Percentiles rank a stretch among this genome's conserved stretches.
Conservation (phyloP, 2,888 invertebrate genomes). For the Oligia fasciuncula region DNA sequence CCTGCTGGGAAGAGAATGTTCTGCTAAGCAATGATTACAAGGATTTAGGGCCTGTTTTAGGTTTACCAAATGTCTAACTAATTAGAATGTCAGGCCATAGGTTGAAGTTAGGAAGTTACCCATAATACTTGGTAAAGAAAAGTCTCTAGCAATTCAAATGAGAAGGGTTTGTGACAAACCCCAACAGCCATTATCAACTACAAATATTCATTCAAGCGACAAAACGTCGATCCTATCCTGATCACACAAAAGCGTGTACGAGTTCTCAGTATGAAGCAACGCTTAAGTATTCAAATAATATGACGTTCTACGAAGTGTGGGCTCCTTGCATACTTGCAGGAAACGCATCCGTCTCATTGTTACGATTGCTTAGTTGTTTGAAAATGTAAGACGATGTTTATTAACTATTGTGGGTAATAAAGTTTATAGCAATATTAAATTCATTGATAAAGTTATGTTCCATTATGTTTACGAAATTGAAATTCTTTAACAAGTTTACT, state of each 20-base stretch:
- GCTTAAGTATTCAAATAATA: conserved; percentile 62
- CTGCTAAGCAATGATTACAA: background rate
- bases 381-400: conserved; percentile 54
- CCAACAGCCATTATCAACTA: too few species aligned
- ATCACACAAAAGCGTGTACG: conserved; percentile 36
- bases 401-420: conserved; percentile 33
- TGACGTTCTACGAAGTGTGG: conserved; percentile 67
- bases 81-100: too few species aligned
- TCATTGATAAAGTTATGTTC: background rate
- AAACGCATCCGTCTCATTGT: conserved; percentile 80
- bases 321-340: conserved; percentile 69
- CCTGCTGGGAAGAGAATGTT: background rate
- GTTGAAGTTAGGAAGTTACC: background rate
- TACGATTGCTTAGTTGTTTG: conserved; percentile 65
- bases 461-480: background rate
- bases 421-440: conserved; percentile 5
- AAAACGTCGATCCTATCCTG: conserved; percentile 40
- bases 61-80: background rate
- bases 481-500: background rate
- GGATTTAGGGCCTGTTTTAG: background rate
- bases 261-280: conserved; percentile 56
- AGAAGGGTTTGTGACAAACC: background rate
- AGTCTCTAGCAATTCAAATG: background rate
- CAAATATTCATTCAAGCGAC: conserved; percentile 17
- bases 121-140: background rate